Evolutionary conservation across 1,140 invertebrate genomes (phyloP).

Genomic region (Ericerus pela): DNA sequence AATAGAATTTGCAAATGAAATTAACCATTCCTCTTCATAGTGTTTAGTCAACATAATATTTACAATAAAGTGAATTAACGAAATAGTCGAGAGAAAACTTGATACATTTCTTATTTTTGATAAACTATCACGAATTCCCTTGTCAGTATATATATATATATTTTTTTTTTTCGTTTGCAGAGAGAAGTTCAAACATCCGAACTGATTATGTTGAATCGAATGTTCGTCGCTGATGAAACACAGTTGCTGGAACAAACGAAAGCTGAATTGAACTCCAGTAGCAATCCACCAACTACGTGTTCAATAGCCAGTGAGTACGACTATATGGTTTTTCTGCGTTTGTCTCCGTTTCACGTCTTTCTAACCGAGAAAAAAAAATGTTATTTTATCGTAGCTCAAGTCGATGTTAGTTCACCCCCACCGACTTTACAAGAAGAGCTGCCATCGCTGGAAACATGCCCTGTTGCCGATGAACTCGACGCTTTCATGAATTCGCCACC

Average conservation of each 20-base stretch:
- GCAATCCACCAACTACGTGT: not conserved
- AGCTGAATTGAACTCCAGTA: slow-evolving; percentile 29
- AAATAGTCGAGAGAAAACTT: no score
- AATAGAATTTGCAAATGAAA: no score
- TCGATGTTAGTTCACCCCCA: slow-evolving; percentile 16
- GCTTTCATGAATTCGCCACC: slow-evolving; percentile 21
- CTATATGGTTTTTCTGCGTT: not conserved
- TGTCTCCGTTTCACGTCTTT: not conserved
- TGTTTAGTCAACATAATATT: no score
- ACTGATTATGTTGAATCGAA: slow-evolving; percentile 52
- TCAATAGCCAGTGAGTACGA: slow-evolving; percentile 3
- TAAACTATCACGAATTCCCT: no score
- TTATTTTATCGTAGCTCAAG: not conserved
- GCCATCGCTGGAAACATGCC: not conserved
- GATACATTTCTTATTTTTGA: no score
- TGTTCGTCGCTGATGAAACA: slow-evolving; percentile 52
- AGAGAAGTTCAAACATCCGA: slow-evolving; percentile 50
- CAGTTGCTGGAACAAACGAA: slow-evolving; percentile 39
- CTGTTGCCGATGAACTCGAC: not conserved
- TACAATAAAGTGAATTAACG: no score
- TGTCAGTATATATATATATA: not conserved
- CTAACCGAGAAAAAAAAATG: not conserved
- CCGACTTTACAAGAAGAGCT: slow-evolving; percentile 11
- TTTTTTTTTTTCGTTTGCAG: slow-evolving; percentile 32
- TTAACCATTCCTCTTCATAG: no score